These are phyloP conservation scores for Eupeodes luniger DNA, from an alignment of 2,888 invertebrate genomes.

Conservation along the genomic window DNA sequence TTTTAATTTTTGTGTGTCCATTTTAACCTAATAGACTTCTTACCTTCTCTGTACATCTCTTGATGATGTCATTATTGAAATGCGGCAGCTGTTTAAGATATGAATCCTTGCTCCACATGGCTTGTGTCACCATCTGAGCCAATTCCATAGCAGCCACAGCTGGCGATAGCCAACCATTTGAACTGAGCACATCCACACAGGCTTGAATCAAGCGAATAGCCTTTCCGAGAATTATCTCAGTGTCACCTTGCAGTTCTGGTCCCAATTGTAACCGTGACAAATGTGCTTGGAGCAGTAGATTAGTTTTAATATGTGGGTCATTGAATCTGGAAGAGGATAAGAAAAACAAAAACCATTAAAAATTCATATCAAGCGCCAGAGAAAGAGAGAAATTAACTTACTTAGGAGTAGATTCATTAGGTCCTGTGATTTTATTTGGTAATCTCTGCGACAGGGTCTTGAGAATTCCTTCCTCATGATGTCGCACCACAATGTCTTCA, in stretches of 20 bases:
- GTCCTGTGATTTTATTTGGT: conserved; percentile 87
- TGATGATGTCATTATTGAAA: conserved; percentile 94
- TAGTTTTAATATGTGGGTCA: conserved; percentile 98
- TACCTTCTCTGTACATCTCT: conserved; percentile 93
- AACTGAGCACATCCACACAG: conserved; percentile 97
- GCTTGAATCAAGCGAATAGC: conserved; percentile 95
- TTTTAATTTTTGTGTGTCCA: too few relatives aligned
- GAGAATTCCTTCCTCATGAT: conserved; percentile 96
- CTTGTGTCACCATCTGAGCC: conserved; percentile 99
- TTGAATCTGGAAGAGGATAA: conserved; percentile 88
- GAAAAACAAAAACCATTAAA: background rate
- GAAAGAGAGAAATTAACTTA: conserved; percentile 83
- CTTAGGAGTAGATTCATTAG: conserved; percentile 88
- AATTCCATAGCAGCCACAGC: conserved; percentile 99
- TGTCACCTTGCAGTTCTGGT: conserved; percentile 98
- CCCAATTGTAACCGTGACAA: conserved; percentile 96
- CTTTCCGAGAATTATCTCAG: conserved; percentile 93
- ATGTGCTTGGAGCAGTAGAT: conserved; percentile 97
- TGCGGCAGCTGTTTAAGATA: conserved; percentile 98
- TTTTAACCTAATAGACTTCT: background rate
- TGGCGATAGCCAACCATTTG: conserved; percentile 98
- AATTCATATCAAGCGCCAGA: background rate
- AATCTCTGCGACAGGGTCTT: conserved; percentile 85
- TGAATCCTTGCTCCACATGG: conserved; percentile 99
- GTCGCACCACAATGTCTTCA: conserved; percentile 96